Base-by-base conservation (phyloP, 1,140 invertebrate species). In the Drosophila truncata region DNA sequence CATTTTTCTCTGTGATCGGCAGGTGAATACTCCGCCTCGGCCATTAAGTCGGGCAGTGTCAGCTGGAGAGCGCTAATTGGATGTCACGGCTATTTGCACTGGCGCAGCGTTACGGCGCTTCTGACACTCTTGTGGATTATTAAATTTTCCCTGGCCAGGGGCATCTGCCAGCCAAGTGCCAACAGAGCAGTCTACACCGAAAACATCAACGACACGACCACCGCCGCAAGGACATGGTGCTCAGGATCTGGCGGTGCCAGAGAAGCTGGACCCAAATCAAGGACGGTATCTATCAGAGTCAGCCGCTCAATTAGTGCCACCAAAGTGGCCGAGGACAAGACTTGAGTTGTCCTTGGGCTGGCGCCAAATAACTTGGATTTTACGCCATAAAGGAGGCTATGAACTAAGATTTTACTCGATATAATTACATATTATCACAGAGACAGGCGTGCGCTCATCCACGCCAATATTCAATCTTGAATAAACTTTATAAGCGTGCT, bases 1-100 rank as follows among this genome's bases (percentile, higher is more conserved):
- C 35, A 47, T 69, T 61, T 50, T 44, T 11, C 37, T 72, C 70
- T 60, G 35, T 60, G 54, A 73, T 79, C 74, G 49, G 39, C 82
- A 93, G 93, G 93, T 74, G 93, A 93, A 78, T 93, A 93, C 63
- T 93, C 93, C 9, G 93, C 93, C 41, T 92, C 91, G 57, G 91
- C 91, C 60, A 92, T 92, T 79, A 92, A 91, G 78, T 92, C 91
- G 25, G 85, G 71, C 57, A 82, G 88, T 63, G 66, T 82, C 77
- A 88, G 85, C 70, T 84, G 85, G 86, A 85, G 77, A 58, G 57
- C 75, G 67, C 74, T 90, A 90, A 90, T 90, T 90, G 85, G 85
- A 66, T 86, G 82, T 82, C 81, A 77, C 42, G 86, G 85, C 78
- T 81, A 76, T 86, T 87, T 77, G 73, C 86, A 79, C 33, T 91